Conservation (phyloP, 2,888 invertebrate genomes). For the Antitype chi region DNA sequence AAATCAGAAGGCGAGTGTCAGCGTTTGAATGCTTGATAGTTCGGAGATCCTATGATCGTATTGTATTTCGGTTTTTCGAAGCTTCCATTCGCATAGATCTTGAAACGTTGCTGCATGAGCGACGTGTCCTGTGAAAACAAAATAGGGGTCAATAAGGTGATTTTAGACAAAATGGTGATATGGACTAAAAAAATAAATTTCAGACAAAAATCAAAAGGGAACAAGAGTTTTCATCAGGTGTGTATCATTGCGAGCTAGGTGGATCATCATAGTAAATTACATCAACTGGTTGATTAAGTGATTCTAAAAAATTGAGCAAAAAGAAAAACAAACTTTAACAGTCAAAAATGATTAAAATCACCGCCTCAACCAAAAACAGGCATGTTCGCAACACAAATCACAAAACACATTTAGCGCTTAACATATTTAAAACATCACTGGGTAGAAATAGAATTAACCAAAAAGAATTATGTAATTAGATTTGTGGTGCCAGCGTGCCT, state of each 20-base stretch:
- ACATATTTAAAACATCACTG: background rate
- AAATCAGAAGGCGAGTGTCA: no score
- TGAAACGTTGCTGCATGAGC: background rate
- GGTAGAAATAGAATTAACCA: no score
- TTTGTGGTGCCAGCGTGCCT: background rate
- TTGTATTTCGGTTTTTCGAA: background rate
- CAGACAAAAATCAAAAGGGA: constrained; percentile 90
- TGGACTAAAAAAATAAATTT: constrained; percentile 52
- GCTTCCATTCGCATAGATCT: background rate
- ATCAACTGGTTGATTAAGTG: background rate
- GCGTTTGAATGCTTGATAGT: no score
- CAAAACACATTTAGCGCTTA: background rate
- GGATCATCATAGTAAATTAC: constrained; percentile 87
- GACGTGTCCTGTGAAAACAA: constrained; percentile 19
- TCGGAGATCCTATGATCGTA: no score
- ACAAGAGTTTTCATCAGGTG: constrained; percentile 90
- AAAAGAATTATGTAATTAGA: background rate
- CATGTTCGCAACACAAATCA: background rate
- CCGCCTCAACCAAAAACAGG: constrained; percentile 6
- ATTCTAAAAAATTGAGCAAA: no score
- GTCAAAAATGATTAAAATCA: background rate
- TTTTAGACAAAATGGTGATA: background rate
- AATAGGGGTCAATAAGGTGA: background rate
- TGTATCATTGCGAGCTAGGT: constrained; percentile 92
- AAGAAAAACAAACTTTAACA: background rate